A percentile compares a stretch with the other conserved stretches of the same genome.
phyloP scores from a whole-genome alignment of 2,797 vertebrate genomes.

The Gymnothorax reevesii region DNA sequence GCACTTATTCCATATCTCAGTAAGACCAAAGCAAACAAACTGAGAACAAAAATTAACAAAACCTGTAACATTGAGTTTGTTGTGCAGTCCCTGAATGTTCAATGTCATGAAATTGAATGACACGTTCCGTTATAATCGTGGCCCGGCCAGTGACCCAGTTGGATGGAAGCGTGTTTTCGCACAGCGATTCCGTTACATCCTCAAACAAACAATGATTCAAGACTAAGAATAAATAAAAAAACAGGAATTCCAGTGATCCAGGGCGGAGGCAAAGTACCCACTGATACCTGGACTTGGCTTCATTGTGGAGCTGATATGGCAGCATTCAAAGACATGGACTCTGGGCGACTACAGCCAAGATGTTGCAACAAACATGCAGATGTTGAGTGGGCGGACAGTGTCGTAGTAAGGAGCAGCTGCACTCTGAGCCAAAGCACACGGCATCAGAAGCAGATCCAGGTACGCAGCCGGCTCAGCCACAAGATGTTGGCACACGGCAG shows the following conservation, averaged over 20 bases:
- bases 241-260: neutral
- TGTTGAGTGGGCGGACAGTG: constrained; percentile 75
- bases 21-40: too few relatives aligned
- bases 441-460: constrained; percentile 72
- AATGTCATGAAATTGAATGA: too few relatives aligned
- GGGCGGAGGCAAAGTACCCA: constrained; percentile 24
- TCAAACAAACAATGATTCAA: neutral
- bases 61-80: too few relatives aligned
- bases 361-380: constrained; percentile 75
- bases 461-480: constrained; percentile 55
- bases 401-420: constrained; percentile 72
- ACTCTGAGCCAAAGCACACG: constrained; percentile 74
- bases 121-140: too few relatives aligned
- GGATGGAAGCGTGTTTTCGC: too few relatives aligned
- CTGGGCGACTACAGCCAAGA: constrained; percentile 67
- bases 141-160: too few relatives aligned
- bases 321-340: constrained; percentile 59
- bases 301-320: constrained; percentile 55
- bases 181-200: too few relatives aligned
- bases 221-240: neutral
- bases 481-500: constrained; percentile 68
- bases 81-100: too few relatives aligned
- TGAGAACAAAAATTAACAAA: too few relatives aligned
- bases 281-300: constrained; percentile 44
- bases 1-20: too few relatives aligned